A percentile compares a stretch with the other conserved stretches of the same genome.
Evolutionary conservation across 2,113 vertebrate species (phyloP).

Genomic region (Podarcis muralis): DNA sequence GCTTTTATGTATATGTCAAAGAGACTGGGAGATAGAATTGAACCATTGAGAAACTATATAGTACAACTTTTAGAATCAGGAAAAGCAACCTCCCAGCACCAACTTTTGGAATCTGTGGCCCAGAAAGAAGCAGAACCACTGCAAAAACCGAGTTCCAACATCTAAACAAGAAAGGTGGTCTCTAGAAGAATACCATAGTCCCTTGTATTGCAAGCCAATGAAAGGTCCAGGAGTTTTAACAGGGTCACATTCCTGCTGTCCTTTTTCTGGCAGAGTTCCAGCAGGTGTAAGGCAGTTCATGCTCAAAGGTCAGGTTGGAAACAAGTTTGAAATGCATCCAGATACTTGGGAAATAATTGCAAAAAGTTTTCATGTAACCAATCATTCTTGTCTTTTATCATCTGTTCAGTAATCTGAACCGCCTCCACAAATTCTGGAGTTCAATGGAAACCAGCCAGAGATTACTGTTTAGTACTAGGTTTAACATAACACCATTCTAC

Average conservation of each 20-base stretch:
- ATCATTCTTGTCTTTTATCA: constrained; percentile 22
- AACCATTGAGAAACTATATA: neutral
- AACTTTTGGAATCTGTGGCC: neutral
- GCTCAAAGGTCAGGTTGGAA: neutral
- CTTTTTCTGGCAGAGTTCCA: neutral
- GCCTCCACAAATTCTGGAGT: constrained; percentile 25
- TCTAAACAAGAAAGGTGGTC: neutral
- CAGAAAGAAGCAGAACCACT: neutral
- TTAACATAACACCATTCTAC: neutral
- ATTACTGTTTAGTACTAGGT: neutral
- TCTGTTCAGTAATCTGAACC: constrained; percentile 18
- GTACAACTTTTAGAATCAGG: neutral
- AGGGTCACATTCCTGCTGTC: neutral
- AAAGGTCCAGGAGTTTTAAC: neutral
- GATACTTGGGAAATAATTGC: neutral
- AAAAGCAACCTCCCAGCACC: neutral
- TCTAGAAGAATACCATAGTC: neutral
- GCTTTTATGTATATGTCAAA: neutral
- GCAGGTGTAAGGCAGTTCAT: neutral
- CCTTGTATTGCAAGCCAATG: neutral
- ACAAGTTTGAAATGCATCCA: neutral
- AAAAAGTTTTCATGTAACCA: neutral
- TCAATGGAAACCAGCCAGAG: neutral
- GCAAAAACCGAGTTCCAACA: neutral
- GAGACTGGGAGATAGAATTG: neutral